These are phyloP conservation scores for Latrodectus elegans DNA, from an alignment of 2,888 invertebrate species.

Conservation along the genomic window DNA sequence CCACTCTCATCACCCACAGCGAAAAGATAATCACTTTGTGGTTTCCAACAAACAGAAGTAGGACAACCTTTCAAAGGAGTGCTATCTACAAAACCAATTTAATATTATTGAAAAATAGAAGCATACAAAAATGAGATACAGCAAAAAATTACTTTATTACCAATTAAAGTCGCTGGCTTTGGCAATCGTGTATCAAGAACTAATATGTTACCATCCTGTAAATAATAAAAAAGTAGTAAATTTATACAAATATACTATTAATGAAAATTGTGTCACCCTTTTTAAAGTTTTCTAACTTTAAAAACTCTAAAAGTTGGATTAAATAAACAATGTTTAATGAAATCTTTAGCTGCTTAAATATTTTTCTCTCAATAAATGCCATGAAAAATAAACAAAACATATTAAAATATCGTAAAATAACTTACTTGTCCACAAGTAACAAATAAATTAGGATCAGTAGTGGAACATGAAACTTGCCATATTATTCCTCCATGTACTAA, in stretches of 20 bases:
- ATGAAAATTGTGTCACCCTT: not conserved
- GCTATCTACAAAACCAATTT: conserved; percentile 73
- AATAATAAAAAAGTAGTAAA: conserved; percentile 27
- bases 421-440: conserved; percentile 77
- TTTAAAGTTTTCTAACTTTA: not conserved
- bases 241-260: not conserved
- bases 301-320: not conserved
- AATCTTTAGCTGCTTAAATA: not conserved
- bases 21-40: conserved; percentile 71
- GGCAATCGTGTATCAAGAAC: conserved; percentile 79
- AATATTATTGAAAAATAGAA: not conserved
- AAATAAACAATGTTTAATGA: not conserved
- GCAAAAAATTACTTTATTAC: conserved; percentile 70
- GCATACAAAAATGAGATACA: not conserved
- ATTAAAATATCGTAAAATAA: not conserved
- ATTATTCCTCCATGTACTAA: conserved; percentile 52
- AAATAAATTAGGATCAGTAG: conserved; percentile 77
- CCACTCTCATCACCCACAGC: conserved; percentile 78
- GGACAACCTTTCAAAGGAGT: conserved; percentile 75
- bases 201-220: conserved; percentile 78
- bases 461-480: conserved; percentile 76
- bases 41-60: conserved; percentile 74
- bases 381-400: too few relatives aligned
- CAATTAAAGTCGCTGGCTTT: conserved; percentile 74
- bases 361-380: too few relatives aligned